phyloP scores from a whole-genome alignment of 2,888 invertebrate species.

The Hedychridium roseum region DNA sequence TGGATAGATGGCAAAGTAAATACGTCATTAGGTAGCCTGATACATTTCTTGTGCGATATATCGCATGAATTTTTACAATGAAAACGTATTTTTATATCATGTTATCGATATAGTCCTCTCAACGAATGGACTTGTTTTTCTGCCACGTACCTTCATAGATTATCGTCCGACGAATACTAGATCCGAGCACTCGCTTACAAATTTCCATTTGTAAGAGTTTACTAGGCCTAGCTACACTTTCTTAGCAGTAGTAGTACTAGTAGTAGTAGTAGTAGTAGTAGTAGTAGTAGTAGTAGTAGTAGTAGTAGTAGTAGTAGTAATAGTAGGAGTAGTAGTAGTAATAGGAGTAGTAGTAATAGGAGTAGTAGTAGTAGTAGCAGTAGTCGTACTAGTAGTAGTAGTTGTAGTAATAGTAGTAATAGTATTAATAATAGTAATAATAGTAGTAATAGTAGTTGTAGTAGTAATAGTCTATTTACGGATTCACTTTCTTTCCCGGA shows the following conservation, averaged over 20 bases:
- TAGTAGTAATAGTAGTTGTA: too few species aligned
- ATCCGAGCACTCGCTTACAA: conserved; percentile 34
- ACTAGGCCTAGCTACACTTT: conserved; percentile 37
- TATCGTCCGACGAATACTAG: conserved; percentile 18
- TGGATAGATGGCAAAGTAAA: conserved; percentile 34
- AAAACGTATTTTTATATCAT: conserved; percentile 9
- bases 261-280: too few species aligned
- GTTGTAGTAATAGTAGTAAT: too few species aligned
- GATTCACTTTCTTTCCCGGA: conserved; percentile 33
- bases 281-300: too few species aligned
- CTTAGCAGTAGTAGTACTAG: too few species aligned
- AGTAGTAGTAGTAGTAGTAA: too few species aligned
- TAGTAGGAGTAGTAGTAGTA: too few species aligned
- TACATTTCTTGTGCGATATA: conserved; percentile 39
- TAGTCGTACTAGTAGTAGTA: too few species aligned
- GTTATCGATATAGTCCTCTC: conserved; percentile 15
- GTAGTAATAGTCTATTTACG: too few species aligned
- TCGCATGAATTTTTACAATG: conserved; percentile 39
- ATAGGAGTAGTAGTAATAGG: too few species aligned
- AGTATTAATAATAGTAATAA: too few species aligned
- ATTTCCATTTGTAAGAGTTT: conserved; percentile 30
- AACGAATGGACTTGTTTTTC: conserved; percentile 20
- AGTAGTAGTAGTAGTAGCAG: too few species aligned
- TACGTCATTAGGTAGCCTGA: conserved; percentile 31
- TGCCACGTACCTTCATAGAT: conserved; percentile 22